Evolutionary conservation across 2,888 invertebrate species (phyloP).

Genomic region (Melieria crassipennis): DNA sequence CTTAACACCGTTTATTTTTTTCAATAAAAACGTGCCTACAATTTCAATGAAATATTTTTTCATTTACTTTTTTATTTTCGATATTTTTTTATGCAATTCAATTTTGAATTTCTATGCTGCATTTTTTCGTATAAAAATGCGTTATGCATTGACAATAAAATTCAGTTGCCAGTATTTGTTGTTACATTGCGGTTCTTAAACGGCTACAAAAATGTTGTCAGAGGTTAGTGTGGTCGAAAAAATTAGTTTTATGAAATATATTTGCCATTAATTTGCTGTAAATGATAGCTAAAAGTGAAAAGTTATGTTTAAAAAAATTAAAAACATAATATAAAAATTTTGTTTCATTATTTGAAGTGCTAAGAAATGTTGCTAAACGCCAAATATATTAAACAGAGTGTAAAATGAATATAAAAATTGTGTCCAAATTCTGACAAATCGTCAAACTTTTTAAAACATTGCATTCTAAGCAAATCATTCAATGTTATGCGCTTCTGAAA

Average conservation of each 20-base stretch:
- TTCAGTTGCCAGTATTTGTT: slow-evolving; percentile 41
- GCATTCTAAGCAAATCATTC: too few species aligned
- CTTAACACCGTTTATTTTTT: slow-evolving; percentile 32
- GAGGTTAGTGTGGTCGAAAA: slow-evolving; percentile 23
- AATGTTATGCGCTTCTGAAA: not conserved
- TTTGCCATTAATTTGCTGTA: too few species aligned
- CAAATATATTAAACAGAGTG: too few species aligned
- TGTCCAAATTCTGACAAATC: too few species aligned
- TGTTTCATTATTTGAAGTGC: too few species aligned
- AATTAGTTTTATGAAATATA: too few species aligned
- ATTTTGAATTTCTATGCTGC: not conserved
- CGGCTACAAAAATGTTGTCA: slow-evolving; percentile 21
- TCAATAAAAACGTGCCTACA: slow-evolving; percentile 33
- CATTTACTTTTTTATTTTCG: slow-evolving; percentile 9
- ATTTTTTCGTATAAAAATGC: slow-evolving; percentile 53
- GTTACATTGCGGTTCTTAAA: slow-evolving; percentile 25
- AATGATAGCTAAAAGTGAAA: too few species aligned
- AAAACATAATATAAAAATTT: too few species aligned
- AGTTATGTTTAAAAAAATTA: too few species aligned
- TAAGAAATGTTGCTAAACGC: too few species aligned
- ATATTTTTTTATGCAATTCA: slow-evolving; percentile 12
- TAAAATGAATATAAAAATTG: too few species aligned
- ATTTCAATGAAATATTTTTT: slow-evolving; percentile 28
- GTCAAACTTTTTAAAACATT: too few species aligned
- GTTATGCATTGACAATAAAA: slow-evolving; percentile 43